Conservation (phyloP, 2,113 vertebrate genomes). For the Siniperca chuatsi region DNA sequence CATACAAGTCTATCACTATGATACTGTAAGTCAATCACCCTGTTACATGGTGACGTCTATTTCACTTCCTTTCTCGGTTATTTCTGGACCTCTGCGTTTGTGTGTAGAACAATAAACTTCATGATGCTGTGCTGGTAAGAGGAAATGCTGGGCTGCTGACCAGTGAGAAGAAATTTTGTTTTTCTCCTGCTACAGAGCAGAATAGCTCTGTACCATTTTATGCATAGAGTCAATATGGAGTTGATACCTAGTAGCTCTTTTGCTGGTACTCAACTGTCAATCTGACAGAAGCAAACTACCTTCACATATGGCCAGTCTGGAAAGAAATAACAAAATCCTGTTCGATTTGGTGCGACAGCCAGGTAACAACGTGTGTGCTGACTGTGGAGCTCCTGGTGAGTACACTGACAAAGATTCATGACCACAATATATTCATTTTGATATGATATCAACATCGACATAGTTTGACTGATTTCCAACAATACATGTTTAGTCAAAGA, state of each 20-base stretch:
- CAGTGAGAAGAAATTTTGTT: constrained; percentile 34
- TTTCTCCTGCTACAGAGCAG: constrained; percentile 44
- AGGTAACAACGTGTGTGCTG: constrained; percentile 87
- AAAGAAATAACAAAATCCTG: constrained; percentile 87
- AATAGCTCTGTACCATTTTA: background rate
- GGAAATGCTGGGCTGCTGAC: constrained; percentile 62
- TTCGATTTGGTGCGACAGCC: constrained; percentile 84
- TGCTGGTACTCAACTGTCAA: constrained; percentile 28
- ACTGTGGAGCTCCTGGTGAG: constrained; percentile 89
- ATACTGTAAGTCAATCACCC: constrained; percentile 10
- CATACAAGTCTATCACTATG: background rate
- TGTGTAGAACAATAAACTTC: constrained; percentile 77
- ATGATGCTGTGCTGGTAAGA: constrained; percentile 67
- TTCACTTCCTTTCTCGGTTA: constrained; percentile 81
- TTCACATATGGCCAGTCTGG: constrained; percentile 81
- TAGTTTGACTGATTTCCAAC: background rate
- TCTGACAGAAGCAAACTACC: constrained; percentile 14
- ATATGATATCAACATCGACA: background rate
- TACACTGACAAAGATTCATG: background rate
- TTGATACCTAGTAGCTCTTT: constrained; percentile 26
- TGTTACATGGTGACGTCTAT: constrained; percentile 34
- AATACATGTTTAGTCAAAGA: background rate
- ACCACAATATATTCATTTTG: background rate
- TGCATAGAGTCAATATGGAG: constrained; percentile 50
- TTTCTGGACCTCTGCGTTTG: constrained; percentile 69